These are phyloP conservation scores for Accipiter virgatus DNA, from an alignment of 2,113 vertebrate species.

Conservation along the genomic window DNA sequence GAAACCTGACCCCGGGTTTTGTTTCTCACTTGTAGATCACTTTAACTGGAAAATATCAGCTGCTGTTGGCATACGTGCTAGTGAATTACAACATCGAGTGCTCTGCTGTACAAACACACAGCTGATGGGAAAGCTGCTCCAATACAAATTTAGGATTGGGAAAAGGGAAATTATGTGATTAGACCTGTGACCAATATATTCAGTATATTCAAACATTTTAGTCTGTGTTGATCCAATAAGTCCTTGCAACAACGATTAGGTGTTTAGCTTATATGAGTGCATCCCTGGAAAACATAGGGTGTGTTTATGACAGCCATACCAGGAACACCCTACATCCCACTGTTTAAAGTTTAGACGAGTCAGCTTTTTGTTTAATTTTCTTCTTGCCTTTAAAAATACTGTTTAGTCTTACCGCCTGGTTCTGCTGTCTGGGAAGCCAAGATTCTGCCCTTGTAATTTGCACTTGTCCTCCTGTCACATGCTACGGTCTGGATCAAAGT, in stretches of 20 bases:
- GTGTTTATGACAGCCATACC: neutral
- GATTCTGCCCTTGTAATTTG: conserved; percentile 28
- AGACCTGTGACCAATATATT: conserved; percentile 4
- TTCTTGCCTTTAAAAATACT: neutral
- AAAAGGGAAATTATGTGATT: neutral
- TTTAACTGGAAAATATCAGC: conserved; percentile 57
- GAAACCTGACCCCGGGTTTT: conserved; percentile 81
- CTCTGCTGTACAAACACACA: neutral
- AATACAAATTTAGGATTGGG: neutral
- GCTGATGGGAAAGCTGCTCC: neutral
- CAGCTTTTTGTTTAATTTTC: neutral
- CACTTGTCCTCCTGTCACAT: conserved; percentile 1
- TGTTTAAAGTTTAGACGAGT: neutral
- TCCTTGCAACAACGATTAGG: neutral
- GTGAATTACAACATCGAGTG: neutral
- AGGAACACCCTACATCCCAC: neutral
- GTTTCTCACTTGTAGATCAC: conserved; percentile 26
- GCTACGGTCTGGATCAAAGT: neutral
- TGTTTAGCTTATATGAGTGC: neutral
- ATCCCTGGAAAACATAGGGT: neutral
- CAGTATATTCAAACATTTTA: neutral
- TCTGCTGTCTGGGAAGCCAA: conserved; percentile 8
- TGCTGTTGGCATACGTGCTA: conserved; percentile 52
- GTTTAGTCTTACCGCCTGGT: neutral
- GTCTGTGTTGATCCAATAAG: neutral